Base-by-base conservation (phyloP, 2,888 invertebrate species). In the Ennomos fuscantarius region DNA sequence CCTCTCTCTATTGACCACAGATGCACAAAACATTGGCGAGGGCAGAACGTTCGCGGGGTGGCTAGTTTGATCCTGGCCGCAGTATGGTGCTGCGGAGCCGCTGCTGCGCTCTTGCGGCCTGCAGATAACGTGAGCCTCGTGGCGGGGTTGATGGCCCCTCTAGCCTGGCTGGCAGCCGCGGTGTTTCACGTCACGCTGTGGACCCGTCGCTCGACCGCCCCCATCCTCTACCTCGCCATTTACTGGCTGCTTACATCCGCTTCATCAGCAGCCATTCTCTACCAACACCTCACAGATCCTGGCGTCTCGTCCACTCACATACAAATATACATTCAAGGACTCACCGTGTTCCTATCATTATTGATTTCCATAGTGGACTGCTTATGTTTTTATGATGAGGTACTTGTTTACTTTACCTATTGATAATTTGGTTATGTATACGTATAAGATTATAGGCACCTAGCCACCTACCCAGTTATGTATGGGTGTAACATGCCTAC, bases 301-400 rank as follows among this genome's bases (percentile, higher is more conserved):
- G 55, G 37, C 46, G 47, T 51, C 13, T 63, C 76, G 3, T 52
- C 63, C 1, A 68, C 70, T 37, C 73, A 84, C 49, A 62, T 89
- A 46, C 84, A 87, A 64, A 59, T 85, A 33, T 90, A 86, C 67
- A 69, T 88, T 36, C 86, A 91, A 61, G 74, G 79, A 39, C 44
- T 81, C 24, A 75, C 87, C 13, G 64, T 78, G 47, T 12, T 82
- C 24, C 74, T 89, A 62, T 78, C 86, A 13, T 62, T 84, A 39
- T 51, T 86, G 13, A 77, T 90, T 63, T 79, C 81, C 51, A 72
- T 68, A 39, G 84, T 90, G 37, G 91, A 92, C 71, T 82, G 84
- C 67, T 60, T 87, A 42, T 87, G 90, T 71, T 91, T 92, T 73
- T 91, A 90, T 65, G 90, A 89, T 62, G 90, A 89, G 87, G 91